A percentile compares a stretch with the other conserved stretches of the same genome.
Conservation (phyloP, 1,140 invertebrate genomes). For the Pseudomyrmex pallidus region DNA sequence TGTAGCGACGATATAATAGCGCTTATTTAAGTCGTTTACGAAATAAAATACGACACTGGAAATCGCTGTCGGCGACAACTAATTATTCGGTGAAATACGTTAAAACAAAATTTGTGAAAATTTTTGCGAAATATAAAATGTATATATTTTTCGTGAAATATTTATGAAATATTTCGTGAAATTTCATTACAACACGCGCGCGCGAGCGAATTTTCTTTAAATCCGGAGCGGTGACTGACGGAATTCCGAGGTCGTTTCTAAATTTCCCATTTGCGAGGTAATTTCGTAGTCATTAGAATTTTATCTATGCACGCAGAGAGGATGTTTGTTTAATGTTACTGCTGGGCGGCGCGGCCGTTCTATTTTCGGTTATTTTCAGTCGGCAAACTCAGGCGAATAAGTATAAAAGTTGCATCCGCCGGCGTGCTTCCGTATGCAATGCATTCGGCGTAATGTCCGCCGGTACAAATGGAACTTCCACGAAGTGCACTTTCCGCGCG, state of each 20-base stretch:
- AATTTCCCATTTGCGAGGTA: slow-evolving; percentile 19
- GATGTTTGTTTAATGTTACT: slow-evolving; percentile 52
- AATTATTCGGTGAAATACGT: slow-evolving; percentile 4
- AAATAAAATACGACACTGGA: no score
- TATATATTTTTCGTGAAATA: background rate
- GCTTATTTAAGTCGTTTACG: background rate
- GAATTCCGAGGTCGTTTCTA: background rate
- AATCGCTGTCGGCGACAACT: background rate
- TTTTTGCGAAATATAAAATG: slow-evolving; percentile 5
- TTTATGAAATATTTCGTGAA: no score
- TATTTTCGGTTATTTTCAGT: slow-evolving; percentile 49
- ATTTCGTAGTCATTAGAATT: slow-evolving; percentile 52
- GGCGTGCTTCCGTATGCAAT: slow-evolving; percentile 60
- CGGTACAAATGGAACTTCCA: slow-evolving; percentile 68
- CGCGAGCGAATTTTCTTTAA: slow-evolving; percentile 18
- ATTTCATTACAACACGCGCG: background rate
- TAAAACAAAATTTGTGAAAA: background rate
- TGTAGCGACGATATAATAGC: slow-evolving; percentile 9
- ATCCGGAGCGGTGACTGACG: background rate
- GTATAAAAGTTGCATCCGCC: slow-evolving; percentile 70
- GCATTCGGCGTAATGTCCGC: slow-evolving; percentile 69
- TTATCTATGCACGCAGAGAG: slow-evolving; percentile 27
- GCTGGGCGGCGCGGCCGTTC: background rate
- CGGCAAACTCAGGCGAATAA: slow-evolving; percentile 38
- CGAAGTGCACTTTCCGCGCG: slow-evolving; percentile 56